These are phyloP conservation scores for Drosophila anomalipes DNA, from an alignment of 2,888 invertebrate genomes.

Conservation along the genomic window DNA sequence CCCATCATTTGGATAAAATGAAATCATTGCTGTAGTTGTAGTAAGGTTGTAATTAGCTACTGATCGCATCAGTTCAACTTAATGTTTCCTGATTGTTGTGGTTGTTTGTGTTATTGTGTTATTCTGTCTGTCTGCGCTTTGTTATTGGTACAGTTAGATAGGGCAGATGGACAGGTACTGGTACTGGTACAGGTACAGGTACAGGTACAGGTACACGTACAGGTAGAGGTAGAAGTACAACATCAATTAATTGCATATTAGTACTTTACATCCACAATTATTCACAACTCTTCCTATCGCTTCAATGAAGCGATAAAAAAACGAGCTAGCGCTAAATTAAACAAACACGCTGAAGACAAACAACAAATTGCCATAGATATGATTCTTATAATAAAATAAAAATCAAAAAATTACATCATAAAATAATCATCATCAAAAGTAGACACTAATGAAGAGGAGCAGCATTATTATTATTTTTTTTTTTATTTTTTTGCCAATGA, in stretches of 20 bases:
- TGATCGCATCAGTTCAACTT: slow-evolving; percentile 50
- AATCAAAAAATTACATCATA: background rate
- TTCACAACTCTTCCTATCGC: slow-evolving; percentile 34
- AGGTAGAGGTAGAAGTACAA: slow-evolving; percentile 18
- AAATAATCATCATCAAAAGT: slow-evolving; percentile 8
- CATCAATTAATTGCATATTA: slow-evolving; percentile 72
- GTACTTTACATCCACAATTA: slow-evolving; percentile 31
- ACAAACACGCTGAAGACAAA: slow-evolving; percentile 33
- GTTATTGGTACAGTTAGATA: background rate
- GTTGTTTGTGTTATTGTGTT: background rate
- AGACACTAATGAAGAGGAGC: background rate
- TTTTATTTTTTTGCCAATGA: slow-evolving; percentile 13
- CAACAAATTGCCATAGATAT: slow-evolving; percentile 34
- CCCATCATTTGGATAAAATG: slow-evolving; percentile 48
- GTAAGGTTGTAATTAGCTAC: slow-evolving; percentile 48
- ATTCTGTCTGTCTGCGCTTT: background rate
- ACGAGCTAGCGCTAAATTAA: slow-evolving; percentile 31
- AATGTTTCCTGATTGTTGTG: slow-evolving; percentile 50
- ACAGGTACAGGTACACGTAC: background rate
- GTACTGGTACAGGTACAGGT: background rate
- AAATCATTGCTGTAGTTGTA: slow-evolving; percentile 38
- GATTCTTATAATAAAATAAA: slow-evolving; percentile 9
- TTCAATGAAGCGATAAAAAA: slow-evolving; percentile 51
- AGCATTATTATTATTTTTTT: background rate
- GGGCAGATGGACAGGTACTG: background rate